Evolutionary conservation across 2,888 invertebrate genomes (phyloP), one percentile per base, ranked within the genome.

Genomic region (Diarsia dahlii): DNA sequence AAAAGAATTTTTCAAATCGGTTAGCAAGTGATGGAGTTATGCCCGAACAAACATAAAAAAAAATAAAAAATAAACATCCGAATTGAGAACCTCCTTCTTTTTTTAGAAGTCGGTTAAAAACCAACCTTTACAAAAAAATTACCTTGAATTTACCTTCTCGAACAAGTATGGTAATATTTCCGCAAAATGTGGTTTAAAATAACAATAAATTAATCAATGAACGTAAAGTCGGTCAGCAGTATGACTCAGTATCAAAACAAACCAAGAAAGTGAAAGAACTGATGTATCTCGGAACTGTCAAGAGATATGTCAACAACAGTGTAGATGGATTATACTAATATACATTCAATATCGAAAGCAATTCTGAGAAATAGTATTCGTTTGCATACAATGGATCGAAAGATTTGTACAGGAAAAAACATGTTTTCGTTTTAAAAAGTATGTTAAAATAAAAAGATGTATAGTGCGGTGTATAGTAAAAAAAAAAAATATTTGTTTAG

Each of bases 81-180:
- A n/a, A n/a, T n/a, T n/a, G n/a, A n/a, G n/a, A n/a, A n/a, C n/a
- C n/a, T n/a, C n/a, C n/a, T n/a, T n/a, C n/a, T n/a, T n/a, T n/a
- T n/a, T n/a, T n/a, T n/a, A n/a, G n/a, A n/a, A n/a, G n/a, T n/a
- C n/a, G n/a, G n/a, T n/a, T n/a, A n/a, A n/a, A n/a, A n/a, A 70
- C 72, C 66, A 87, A 80, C 80, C 78, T 87, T 84, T 70, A 80
- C 39, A 66, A 74, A 18, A 76, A 81, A 71, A 50, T 76, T 70
- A 71, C 86, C 85, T 87, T 79, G 78, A 20, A 50, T 74, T 82
- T 82, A 66, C 85, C 87, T 86, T 86, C 83, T 34, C 60, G 63
- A 62, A 76, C 64, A 76, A 62, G 60, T 69, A 77, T 58, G 67
- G 64, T 20, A 71, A 71, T 68, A 82, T 87, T 81, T 84, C 79